Base-by-base conservation (phyloP, 2,888 invertebrate genomes). In the Pachycephus smyrnensis region DNA sequence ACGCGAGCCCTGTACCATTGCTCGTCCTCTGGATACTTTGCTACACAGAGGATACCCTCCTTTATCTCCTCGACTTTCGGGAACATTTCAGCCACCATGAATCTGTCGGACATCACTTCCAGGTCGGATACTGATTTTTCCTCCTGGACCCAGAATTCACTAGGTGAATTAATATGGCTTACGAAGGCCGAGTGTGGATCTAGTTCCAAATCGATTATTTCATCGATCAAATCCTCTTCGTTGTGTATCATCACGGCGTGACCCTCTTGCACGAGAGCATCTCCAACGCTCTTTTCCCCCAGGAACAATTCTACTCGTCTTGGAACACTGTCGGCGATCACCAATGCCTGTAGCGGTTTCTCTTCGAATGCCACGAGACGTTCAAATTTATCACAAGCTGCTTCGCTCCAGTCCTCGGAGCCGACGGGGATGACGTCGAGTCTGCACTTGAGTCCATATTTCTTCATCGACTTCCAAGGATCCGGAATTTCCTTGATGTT, bases 91-190 rank as follows among this genome's bases (percentile, higher is more conserved):
- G 94, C 93, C n/a, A 91, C 90, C 11, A 92, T 89, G 81, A 95
- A 91, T 82, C 92, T 93, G 73, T 94, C 94, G 0, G 93, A 93
- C n/a, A 95, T 93, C 86, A 93, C 93, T 86, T 95, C 94, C 11
- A 95, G 89, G 80, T 94, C 93, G 1, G 92, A 88, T 0, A 93
- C 91, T 23, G 93, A 92, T n/a, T 94, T 94, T 85, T 96, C 96
- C 81, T 94, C 91, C 83, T 95, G 96, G 11, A 97, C 92, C 92
- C 96, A 96, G 89, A 97, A 96, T 82, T 96, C 95, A 35, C 94
- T 93, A 0, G 95, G 93, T 0, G 95, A 94, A 86, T 94, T 94
- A 1, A 94, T 92, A 85, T 95, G 95, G 86, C 95, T 95, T 1
- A 96, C 93, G 86, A 94, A 94, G 15, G 95, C 95, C 12, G 93